Conservation (phyloP, 2,113 vertebrate species). For the Rhegmatorhina hoffmannsi region DNA sequence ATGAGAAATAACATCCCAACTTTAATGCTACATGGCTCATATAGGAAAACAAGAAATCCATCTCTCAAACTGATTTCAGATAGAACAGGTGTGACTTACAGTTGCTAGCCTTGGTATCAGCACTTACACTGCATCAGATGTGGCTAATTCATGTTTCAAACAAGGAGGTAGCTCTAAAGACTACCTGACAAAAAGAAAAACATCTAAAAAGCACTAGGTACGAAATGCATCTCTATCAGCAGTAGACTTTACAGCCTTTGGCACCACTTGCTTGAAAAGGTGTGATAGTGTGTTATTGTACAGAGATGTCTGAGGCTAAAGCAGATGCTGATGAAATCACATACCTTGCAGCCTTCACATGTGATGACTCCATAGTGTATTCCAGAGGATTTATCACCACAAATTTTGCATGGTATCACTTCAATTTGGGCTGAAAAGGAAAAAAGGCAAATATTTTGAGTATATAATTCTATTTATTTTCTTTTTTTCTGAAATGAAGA, state of each 20-base stretch:
- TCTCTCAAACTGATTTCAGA: background rate
- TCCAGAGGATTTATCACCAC: conserved; percentile 98
- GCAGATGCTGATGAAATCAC: background rate
- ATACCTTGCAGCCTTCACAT: conserved; percentile 98
- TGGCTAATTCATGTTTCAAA: conserved; percentile 29
- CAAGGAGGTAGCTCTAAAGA: background rate
- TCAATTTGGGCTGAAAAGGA: conserved; percentile 96
- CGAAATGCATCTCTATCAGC: background rate
- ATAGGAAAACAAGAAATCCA: background rate
- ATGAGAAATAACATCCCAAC: background rate
- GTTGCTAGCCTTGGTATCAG: background rate
- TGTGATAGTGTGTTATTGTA: background rate
- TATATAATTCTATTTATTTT: background rate
- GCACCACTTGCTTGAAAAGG: background rate
- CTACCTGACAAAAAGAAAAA: background rate
- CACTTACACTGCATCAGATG: background rate
- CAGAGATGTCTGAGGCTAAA: background rate
- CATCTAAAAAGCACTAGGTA: background rate
- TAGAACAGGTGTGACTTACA: background rate
- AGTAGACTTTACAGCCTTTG: background rate
- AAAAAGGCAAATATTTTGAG: conserved; percentile 60
- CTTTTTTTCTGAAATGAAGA: background rate
- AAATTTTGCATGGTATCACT: conserved; percentile 99
- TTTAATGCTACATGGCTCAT: background rate
- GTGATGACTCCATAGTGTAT: conserved; percentile 99